Percentiles rank a stretch among this genome's conserved stretches.
phyloP scores from a whole-genome alignment of 2,888 invertebrate genomes.

The Antheraea assamensis region DNA sequence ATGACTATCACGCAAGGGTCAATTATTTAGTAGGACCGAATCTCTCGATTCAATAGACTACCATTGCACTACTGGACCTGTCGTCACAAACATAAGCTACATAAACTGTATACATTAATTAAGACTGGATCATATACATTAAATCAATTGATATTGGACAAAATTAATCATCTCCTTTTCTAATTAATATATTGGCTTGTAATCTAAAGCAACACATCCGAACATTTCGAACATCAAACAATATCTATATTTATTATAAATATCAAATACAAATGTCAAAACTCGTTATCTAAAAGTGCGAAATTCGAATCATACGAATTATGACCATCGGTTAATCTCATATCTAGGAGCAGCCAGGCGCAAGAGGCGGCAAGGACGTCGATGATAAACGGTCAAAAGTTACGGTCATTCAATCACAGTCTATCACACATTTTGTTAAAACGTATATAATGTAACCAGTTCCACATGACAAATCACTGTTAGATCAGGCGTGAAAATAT shows the following conservation, averaged over 20 bases:
- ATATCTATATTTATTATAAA: neutral
- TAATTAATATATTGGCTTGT: neutral
- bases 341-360: slow-evolving; percentile 40
- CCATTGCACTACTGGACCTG: too few species aligned
- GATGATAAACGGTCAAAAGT: slow-evolving; percentile 52
- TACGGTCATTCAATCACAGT: slow-evolving; percentile 40
- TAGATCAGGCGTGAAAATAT: neutral
- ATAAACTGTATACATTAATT: too few species aligned
- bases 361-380: slow-evolving; percentile 40
- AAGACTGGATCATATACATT: neutral
- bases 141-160: neutral
- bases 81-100: too few species aligned
- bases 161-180: neutral
- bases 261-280: neutral
- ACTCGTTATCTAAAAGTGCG: slow-evolving; percentile 30
- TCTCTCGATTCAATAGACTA: too few species aligned
- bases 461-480: neutral
- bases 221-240: neutral
- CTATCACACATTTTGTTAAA: slow-evolving; percentile 28
- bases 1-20: too few species aligned
- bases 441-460: neutral
- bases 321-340: slow-evolving; percentile 39
- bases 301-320: slow-evolving; percentile 42
- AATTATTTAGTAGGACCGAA: too few species aligned
- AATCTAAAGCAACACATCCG: neutral